These are phyloP conservation scores for Halocynthia roretzi DNA, from an alignment of 23 tunicate species.

Conservation along the genomic window DNA sequence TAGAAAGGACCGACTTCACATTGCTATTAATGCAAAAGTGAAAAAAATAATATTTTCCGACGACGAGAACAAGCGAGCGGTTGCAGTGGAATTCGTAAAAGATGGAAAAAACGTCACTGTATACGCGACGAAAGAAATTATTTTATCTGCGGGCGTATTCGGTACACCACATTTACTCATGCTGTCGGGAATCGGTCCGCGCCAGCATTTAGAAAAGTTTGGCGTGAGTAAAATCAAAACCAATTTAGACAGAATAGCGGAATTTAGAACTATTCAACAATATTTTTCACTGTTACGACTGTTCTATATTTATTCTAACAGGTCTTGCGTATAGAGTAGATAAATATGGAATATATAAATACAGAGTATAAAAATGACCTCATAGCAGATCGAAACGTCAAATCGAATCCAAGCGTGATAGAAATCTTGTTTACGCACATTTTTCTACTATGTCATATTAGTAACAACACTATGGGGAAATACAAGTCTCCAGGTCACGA, in stretches of 20 bases:
- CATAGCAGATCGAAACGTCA: too few relatives aligned
- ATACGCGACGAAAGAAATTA: constrained; percentile 50
- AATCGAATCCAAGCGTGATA: too few relatives aligned
- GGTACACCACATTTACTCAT: constrained; percentile 82
- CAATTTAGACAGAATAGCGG: not conserved
- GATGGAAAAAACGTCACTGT: constrained; percentile 34
- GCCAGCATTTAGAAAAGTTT: constrained; percentile 39
- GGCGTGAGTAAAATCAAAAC: constrained; percentile 24
- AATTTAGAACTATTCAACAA: too few relatives aligned
- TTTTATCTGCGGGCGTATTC: constrained; percentile 60
- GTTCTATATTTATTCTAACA: too few relatives aligned
- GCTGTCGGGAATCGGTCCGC: constrained; percentile 78
- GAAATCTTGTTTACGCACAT: too few relatives aligned
- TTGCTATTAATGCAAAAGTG: constrained; percentile 42
- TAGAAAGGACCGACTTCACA: constrained; percentile 32
- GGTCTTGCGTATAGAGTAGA: too few relatives aligned
- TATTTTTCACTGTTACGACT: too few relatives aligned
- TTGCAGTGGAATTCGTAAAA: constrained; percentile 50
- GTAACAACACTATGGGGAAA: too few relatives aligned
- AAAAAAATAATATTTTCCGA: constrained; percentile 31
- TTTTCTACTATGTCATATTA: too few relatives aligned
- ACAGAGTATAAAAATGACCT: too few relatives aligned
- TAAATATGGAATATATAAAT: too few relatives aligned
- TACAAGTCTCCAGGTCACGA: too few relatives aligned
- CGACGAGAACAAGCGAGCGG: constrained; percentile 5